Percentiles rank a stretch among this genome's conserved stretches.
phyloP scores from a whole-genome alignment of 2,113 vertebrate species.

The Carollia perspicillata region DNA sequence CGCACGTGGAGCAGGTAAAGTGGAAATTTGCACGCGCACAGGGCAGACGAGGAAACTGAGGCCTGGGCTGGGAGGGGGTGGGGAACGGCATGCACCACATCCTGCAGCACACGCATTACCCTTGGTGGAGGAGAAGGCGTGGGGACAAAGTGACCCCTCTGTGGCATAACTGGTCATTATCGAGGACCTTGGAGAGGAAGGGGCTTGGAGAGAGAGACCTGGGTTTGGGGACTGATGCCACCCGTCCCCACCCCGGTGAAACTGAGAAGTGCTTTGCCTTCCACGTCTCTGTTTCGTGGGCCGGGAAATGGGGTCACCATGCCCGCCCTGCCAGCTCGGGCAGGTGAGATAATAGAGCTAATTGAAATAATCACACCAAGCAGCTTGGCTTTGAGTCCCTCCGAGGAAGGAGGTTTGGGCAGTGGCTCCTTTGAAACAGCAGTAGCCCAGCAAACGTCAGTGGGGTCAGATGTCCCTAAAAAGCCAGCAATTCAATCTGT shows the following conservation, averaged over 20 bases:
- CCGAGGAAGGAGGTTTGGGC: not conserved
- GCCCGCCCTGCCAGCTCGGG: not conserved
- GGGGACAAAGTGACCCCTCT: fast-evolving
- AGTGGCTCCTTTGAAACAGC: not conserved
- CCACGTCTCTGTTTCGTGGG: not conserved
- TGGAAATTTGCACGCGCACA: fast-evolving
- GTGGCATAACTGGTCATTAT: fast-evolving
- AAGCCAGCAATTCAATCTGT: not conserved
- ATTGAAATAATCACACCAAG: not conserved
- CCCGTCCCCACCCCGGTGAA: fast-evolving
- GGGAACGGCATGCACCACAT: fast-evolving
- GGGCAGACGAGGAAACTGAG: not conserved
- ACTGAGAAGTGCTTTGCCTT: no score
- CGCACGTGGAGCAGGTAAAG: not conserved
- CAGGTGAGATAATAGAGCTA: not conserved
- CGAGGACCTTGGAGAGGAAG: not conserved
- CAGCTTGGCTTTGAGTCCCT: not conserved
- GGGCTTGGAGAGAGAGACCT: not conserved
- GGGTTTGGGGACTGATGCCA: not conserved
- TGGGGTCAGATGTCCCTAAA: not conserved
- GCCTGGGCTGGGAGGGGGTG: not conserved
- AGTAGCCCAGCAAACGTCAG: not conserved
- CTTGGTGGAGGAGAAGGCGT: not conserved
- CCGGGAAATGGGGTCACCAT: fast-evolving
- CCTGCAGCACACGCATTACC: fast-evolving